Percentiles rank a stretch among this genome's conserved stretches.
These are phyloP conservation scores for Phalacrocorax carbo DNA, from an alignment of 2,113 vertebrate genomes.

Conservation along the genomic window DNA sequence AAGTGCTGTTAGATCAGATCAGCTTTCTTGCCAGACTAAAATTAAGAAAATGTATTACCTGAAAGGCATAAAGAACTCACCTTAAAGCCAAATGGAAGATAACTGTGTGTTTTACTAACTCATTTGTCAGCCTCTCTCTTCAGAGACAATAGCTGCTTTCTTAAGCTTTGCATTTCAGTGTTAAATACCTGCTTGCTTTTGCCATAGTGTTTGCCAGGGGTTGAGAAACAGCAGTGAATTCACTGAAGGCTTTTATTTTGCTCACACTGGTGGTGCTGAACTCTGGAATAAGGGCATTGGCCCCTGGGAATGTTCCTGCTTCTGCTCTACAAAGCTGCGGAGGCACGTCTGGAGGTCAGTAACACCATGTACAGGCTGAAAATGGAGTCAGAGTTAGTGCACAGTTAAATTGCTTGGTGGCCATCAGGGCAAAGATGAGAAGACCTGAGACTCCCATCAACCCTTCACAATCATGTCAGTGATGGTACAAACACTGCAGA, in stretches of 20 bases:
- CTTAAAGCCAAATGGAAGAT: not conserved
- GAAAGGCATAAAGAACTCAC: not conserved
- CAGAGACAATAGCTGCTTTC: not conserved
- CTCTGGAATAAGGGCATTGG: not conserved
- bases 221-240: not conserved
- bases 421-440: not conserved
- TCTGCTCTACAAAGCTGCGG: not conserved
- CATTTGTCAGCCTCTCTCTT: not conserved
- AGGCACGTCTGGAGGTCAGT: not conserved
- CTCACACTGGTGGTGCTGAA: not conserved
- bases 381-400: not conserved
- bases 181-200: not conserved
- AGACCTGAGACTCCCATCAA: not conserved
- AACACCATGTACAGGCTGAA: not conserved
- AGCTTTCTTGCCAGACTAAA: not conserved
- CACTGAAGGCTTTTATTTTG: not conserved
- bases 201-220: not conserved
- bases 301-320: not conserved
- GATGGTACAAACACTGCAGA: not conserved
- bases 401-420: not conserved
- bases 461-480: not conserved
- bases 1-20: not conserved
- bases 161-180: not conserved
- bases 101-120: not conserved
- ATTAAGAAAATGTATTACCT: not conserved